These are phyloP conservation scores for Trissolcus brochymenae DNA, from an alignment of 2,888 invertebrate genomes.

Conservation along the genomic window DNA sequence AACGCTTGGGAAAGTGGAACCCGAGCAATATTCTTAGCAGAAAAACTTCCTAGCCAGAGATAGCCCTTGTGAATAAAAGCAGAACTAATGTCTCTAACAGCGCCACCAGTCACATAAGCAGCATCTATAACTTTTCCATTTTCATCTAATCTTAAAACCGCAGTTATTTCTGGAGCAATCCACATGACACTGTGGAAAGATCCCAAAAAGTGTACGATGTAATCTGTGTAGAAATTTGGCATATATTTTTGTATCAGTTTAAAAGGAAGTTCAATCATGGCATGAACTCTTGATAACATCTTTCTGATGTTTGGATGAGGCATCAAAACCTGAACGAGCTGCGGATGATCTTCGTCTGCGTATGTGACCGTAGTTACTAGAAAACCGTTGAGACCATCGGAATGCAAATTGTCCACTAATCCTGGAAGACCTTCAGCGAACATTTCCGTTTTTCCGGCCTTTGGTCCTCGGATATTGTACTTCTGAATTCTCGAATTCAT, in stretches of 20 bases:
- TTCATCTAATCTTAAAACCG: conserved; percentile 80
- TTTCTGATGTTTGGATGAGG: conserved; percentile 82
- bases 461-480: conserved; percentile 88
- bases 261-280: conserved; percentile 81
- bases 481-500: conserved; percentile 82
- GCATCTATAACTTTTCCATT: conserved; percentile 84
- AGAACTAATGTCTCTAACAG: conserved; percentile 80
- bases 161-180: conserved; percentile 64
- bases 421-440: conserved; percentile 90
- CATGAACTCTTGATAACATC: conserved; percentile 80
- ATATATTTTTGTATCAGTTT: conserved; percentile 80
- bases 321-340: conserved; percentile 78
- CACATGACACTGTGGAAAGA: conserved; percentile 61
- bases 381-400: conserved; percentile 82
- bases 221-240: conserved; percentile 82
- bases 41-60: conserved; percentile 84
- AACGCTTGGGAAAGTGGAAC: conserved; percentile 79
- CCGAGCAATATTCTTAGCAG: conserved; percentile 81
- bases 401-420: conserved; percentile 80
- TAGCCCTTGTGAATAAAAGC: conserved; percentile 82
- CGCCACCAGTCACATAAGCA: conserved; percentile 81
- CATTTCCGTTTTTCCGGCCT: conserved; percentile 86
- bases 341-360: conserved; percentile 80
- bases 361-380: conserved; percentile 80
- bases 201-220: conserved; percentile 78